Evolutionary conservation across 2,113 vertebrate genomes (phyloP).

Genomic region (Macroglossus sobrinus): DNA sequence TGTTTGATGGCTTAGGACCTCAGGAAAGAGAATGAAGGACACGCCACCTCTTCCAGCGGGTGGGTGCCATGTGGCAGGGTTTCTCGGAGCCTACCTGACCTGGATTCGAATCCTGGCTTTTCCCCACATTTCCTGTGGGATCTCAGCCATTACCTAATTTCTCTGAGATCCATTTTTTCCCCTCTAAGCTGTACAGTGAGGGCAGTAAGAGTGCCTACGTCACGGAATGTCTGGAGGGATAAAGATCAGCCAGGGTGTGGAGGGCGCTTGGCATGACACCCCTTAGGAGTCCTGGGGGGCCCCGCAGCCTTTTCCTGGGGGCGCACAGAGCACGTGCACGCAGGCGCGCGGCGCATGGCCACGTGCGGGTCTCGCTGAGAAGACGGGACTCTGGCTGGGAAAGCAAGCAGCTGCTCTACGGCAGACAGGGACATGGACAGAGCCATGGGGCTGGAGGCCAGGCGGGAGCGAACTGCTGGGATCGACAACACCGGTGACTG

Average conservation of each 20-base stretch:
- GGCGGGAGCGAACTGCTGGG: background rate
- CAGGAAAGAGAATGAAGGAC: background rate
- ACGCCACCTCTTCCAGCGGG: background rate
- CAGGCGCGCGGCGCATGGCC: rapidly evolving
- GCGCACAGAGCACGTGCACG: background rate
- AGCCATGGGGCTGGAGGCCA: background rate
- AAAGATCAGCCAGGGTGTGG: background rate
- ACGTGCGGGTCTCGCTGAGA: background rate
- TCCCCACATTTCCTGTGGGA: background rate
- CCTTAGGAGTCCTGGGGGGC: background rate
- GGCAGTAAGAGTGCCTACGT: background rate
- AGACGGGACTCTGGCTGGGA: background rate
- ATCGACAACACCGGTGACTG: background rate
- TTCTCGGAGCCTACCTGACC: background rate
- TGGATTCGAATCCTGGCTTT: background rate
- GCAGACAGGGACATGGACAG: background rate
- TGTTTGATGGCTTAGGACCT: background rate
- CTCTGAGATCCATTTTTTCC: background rate
- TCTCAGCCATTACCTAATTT: background rate
- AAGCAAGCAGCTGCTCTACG: background rate
- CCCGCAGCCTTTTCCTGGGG: background rate
- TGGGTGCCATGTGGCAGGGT: background rate
- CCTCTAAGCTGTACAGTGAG: background rate
- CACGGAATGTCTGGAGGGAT: background rate
- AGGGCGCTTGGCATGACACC: background rate